These are phyloP conservation scores for Heliothis peltigera DNA, from an alignment of 2,888 invertebrate genomes.

Conservation along the genomic window DNA sequence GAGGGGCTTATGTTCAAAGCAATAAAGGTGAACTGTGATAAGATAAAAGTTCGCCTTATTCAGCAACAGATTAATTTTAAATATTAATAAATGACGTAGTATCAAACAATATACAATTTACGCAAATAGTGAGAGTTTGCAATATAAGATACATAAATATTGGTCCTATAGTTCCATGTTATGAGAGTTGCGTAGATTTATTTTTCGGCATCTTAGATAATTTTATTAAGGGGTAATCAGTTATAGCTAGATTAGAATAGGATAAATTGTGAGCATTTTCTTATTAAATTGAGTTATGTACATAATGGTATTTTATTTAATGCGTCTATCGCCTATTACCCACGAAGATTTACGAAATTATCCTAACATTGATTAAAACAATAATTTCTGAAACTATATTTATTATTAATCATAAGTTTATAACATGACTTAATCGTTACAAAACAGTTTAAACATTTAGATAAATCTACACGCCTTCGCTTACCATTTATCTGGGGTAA, in stretches of 20 bases:
- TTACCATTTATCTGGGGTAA: constrained; percentile 87
- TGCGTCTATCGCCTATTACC: constrained; percentile 1
- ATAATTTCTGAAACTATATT: constrained; percentile 86
- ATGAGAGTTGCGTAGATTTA: constrained; percentile 13
- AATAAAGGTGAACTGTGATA: constrained; percentile 5
- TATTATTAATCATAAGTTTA: constrained; percentile 89
- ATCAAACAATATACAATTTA: background rate
- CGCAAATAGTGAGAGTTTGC: background rate
- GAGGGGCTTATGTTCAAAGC: constrained; percentile 2
- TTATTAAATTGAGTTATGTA: constrained; percentile 46
- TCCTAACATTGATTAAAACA: constrained; percentile 62
- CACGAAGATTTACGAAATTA: background rate
- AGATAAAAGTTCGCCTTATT: constrained; percentile 4
- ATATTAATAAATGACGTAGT: background rate
- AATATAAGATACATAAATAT: background rate
- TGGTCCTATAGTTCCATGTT: constrained; percentile 2
- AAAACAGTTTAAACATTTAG: constrained; percentile 88
- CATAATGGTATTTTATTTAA: constrained; percentile 28
- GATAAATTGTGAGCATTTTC: constrained; percentile 46
- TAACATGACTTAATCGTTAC: constrained; percentile 89
- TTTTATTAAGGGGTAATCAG: constrained; percentile 31
- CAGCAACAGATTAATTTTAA: background rate
- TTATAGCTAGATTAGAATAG: constrained; percentile 42
- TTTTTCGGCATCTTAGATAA: constrained; percentile 29
- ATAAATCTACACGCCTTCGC: constrained; percentile 84